phyloP scores from a whole-genome alignment of 30 jellyfish, hydroid and myxozoan genomes.

The Mastigias papua region DNA sequence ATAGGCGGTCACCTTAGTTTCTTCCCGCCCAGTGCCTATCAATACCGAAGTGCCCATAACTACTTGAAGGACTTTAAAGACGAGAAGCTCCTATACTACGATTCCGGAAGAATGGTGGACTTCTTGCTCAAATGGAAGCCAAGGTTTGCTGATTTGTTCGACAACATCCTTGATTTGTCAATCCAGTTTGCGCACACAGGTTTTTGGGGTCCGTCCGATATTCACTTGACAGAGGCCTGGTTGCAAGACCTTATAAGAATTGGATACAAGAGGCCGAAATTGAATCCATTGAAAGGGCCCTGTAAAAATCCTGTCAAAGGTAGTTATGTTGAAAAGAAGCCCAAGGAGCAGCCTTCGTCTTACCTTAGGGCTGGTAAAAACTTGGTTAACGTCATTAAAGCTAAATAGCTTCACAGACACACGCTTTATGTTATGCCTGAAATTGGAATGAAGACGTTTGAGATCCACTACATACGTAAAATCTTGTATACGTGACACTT shows the following conservation, averaged over 20 bases:
- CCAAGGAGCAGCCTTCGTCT: slow-evolving; percentile 89
- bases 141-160: slow-evolving; percentile 66
- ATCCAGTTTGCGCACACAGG: slow-evolving; percentile 81
- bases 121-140: slow-evolving; percentile 83
- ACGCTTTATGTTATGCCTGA: too few relatives aligned
- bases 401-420: not conserved
- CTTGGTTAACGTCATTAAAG: slow-evolving; percentile 69
- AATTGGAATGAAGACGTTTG: too few relatives aligned
- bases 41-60: slow-evolving; percentile 93
- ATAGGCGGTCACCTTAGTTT: slow-evolving; percentile 95
- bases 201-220: slow-evolving; percentile 85
- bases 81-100: slow-evolving; percentile 85
- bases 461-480: too few relatives aligned
- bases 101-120: slow-evolving; percentile 78
- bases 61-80: slow-evolving; percentile 84
- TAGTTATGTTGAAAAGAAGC: slow-evolving; percentile 53
- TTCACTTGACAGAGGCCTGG: slow-evolving; percentile 92
- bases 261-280: slow-evolving; percentile 85
- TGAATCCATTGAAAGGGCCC: slow-evolving; percentile 49
- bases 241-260: slow-evolving; percentile 82
- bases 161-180: slow-evolving; percentile 78
- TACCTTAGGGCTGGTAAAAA: slow-evolving; percentile 85
- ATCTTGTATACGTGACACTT: too few relatives aligned
- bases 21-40: slow-evolving; percentile 98
- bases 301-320: slow-evolving; percentile 63